These are phyloP conservation scores for Cepphus grylle DNA, from an alignment of 2,113 vertebrate genomes.

Conservation along the genomic window DNA sequence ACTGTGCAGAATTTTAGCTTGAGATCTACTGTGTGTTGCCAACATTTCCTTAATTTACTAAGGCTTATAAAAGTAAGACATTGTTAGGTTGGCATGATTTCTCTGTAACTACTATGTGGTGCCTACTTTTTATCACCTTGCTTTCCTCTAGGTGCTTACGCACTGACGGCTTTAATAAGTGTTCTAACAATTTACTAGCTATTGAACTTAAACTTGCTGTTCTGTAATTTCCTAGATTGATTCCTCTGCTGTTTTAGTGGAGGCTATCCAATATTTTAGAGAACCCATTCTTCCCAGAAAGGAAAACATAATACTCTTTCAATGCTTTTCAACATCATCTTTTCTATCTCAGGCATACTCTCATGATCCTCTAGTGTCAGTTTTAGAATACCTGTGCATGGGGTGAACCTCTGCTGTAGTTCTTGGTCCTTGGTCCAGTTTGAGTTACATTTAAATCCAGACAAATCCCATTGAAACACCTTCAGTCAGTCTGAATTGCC, in stretches of 20 bases:
- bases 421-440: neutral
- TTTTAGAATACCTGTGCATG: neutral
- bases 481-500: neutral
- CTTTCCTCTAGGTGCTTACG: slow-evolving; percentile 37
- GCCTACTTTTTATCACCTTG: slow-evolving; percentile 39
- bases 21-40: neutral
- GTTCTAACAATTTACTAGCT: slow-evolving; percentile 38
- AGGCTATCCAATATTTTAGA: slow-evolving; percentile 7
- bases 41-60: slow-evolving; percentile 27
- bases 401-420: neutral
- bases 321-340: neutral
- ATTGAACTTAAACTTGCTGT: slow-evolving; percentile 43
- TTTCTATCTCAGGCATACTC: neutral
- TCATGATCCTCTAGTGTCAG: neutral
- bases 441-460: neutral
- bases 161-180: slow-evolving; percentile 46
- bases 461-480: neutral
- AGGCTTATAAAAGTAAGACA: slow-evolving; percentile 44
- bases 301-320: neutral
- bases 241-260: slow-evolving; percentile 20
- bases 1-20: neutral
- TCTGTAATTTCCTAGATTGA: slow-evolving; percentile 51
- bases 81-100: slow-evolving; percentile 43
- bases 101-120: neutral
- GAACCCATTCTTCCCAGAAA: neutral